Percentiles rank a stretch among this genome's conserved stretches.
phyloP scores from a whole-genome alignment of 2,797 vertebrate genomes.

The Heterohyrax brucei region DNA sequence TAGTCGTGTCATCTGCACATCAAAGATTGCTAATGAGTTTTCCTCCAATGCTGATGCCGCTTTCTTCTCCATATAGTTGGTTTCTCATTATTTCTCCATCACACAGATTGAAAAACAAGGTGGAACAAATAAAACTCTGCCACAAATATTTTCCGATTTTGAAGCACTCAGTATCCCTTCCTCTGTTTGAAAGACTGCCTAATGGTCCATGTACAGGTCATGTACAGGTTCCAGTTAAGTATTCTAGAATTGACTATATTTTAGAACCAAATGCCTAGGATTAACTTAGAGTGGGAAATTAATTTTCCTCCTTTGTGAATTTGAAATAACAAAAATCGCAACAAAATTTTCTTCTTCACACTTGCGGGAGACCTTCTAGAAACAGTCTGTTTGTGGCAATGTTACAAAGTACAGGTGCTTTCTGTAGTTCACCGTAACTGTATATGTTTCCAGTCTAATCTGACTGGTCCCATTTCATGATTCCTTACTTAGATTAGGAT shows the following conservation, averaged over 20 bases:
- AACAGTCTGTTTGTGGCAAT: not conserved
- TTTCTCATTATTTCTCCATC: too few species aligned
- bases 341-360: not conserved
- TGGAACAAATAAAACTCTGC: too few species aligned
- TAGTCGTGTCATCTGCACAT: too few species aligned
- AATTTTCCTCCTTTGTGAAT: constrained; percentile 28
- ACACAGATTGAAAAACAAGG: too few species aligned
- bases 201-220: too few species aligned
- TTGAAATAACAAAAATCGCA: constrained; percentile 49
- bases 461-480: not conserved
- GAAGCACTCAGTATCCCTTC: too few species aligned
- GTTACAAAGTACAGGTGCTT: constrained; percentile 44
- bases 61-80: too few species aligned
- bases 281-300: not conserved
- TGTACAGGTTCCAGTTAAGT: not conserved
- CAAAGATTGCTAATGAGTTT: too few species aligned
- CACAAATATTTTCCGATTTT: too few species aligned
- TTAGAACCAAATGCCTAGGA: not conserved
- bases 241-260: not conserved
- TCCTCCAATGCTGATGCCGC: too few species aligned
- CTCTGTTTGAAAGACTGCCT: too few species aligned
- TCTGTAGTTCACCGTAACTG: not conserved
- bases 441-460: not conserved
- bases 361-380: not conserved
- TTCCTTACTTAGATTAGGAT: not conserved